Conservation (phyloP, 2,888 invertebrate genomes). For the Melanotus villosus region DNA sequence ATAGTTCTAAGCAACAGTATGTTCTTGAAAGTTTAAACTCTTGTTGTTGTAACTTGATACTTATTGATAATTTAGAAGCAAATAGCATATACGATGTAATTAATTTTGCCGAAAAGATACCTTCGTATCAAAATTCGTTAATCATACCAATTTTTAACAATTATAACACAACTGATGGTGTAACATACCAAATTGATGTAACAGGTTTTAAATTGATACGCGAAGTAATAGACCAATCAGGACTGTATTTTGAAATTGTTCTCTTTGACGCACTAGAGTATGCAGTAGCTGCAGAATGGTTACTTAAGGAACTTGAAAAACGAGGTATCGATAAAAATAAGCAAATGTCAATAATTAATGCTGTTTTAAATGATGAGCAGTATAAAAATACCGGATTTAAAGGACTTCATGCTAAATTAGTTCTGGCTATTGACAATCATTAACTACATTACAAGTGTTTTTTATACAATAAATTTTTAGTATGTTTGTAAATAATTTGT, state of each 20-base stretch:
- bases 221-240: constrained; percentile 50
- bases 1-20: constrained; percentile 31
- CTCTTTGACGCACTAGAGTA: constrained; percentile 55
- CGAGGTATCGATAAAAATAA: constrained; percentile 43
- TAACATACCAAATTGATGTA: constrained; percentile 50
- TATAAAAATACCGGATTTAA: constrained; percentile 55
- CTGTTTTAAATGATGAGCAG: constrained; percentile 53
- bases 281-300: constrained; percentile 53
- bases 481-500: neutral
- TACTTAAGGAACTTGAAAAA: constrained; percentile 48
- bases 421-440: neutral
- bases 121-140: constrained; percentile 49
- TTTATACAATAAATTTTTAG: neutral
- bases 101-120: constrained; percentile 54
- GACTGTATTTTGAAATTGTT: constrained; percentile 51
- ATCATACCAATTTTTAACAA: constrained; percentile 59
- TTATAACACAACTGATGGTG: constrained; percentile 52
- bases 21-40: constrained; percentile 27
- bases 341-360: constrained; percentile 46
- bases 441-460: too few species aligned
- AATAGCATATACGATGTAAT: constrained; percentile 51
- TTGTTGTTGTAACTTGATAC: constrained; percentile 56
- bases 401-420: constrained; percentile 55
- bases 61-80: constrained; percentile 58
- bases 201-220: constrained; percentile 51